Percentiles rank a stretch among this genome's conserved stretches.
Conservation (phyloP, 2,888 invertebrate genomes). For the Phytoseiulus persimilis region DNA sequence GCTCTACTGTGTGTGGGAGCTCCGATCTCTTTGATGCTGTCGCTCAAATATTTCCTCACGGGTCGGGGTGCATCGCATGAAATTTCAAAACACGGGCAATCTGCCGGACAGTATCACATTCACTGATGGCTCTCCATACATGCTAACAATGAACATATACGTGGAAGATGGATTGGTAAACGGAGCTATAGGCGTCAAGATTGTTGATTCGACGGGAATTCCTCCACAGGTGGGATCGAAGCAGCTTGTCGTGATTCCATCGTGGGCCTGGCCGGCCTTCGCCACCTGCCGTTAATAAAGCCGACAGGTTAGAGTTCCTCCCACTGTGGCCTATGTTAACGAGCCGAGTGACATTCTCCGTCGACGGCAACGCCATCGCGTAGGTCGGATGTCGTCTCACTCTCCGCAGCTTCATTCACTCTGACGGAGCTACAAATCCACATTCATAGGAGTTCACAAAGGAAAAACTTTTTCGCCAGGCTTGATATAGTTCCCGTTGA, state of each 20-base stretch:
- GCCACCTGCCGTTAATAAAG: background rate
- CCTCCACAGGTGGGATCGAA: no score
- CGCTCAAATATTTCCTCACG: no score
- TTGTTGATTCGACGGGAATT: no score
- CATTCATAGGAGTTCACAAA: background rate
- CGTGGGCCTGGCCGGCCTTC: background rate
- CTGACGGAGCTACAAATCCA: background rate
- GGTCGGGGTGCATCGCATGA: no score
- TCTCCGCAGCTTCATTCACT: background rate
- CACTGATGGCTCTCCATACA: no score
- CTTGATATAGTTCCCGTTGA: background rate
- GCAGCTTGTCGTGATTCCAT: background rate
- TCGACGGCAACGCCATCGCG: background rate
- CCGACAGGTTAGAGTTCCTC: background rate
- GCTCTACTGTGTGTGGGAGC: no score
- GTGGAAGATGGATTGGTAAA: no score
- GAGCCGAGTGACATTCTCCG: background rate
- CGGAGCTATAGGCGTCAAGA: no score
- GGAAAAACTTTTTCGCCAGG: background rate
- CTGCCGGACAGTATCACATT: no score
- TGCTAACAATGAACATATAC: no score
- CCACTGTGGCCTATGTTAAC: background rate
- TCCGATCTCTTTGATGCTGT: no score
- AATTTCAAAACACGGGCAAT: no score
- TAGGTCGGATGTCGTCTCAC: background rate